phyloP scores from a whole-genome alignment of 37 sponge, comb jelly and placozoan species.

The Diacarnus erythraeanus region DNA sequence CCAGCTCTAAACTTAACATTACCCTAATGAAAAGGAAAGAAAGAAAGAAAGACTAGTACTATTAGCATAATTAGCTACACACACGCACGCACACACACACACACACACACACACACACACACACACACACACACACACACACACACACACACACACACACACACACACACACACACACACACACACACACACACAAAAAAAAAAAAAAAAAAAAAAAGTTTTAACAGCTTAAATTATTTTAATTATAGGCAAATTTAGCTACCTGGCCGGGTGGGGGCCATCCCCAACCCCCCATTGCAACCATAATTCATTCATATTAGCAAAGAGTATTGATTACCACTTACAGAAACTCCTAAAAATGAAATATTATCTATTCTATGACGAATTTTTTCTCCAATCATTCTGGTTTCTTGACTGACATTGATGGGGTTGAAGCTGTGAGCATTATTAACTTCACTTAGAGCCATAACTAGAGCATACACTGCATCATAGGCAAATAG shows the following conservation, averaged over 20 bases:
- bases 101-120: not conserved
- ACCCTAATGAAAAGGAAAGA: constrained; percentile 15
- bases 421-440: not conserved
- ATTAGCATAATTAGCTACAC: not conserved
- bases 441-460: not conserved
- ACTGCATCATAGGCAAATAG: constrained; percentile 29
- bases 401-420: not conserved
- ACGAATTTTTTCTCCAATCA: not conserved
- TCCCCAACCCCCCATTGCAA: no score
- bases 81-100: not conserved
- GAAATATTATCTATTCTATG: constrained; percentile 10
- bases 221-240: no score
- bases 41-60: no score
- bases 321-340: no score
- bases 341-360: not conserved
- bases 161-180: no score
- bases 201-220: no score
- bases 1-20: constrained; percentile 33
- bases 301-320: no score
- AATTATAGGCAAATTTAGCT: no score
- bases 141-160: not conserved
- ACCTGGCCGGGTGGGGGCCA: no score
- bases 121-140: no score
- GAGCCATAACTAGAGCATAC: constrained; percentile 24
- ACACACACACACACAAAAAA: no score